Conservation (phyloP, 2,113 vertebrate species). For the Varanus salvator region DNA sequence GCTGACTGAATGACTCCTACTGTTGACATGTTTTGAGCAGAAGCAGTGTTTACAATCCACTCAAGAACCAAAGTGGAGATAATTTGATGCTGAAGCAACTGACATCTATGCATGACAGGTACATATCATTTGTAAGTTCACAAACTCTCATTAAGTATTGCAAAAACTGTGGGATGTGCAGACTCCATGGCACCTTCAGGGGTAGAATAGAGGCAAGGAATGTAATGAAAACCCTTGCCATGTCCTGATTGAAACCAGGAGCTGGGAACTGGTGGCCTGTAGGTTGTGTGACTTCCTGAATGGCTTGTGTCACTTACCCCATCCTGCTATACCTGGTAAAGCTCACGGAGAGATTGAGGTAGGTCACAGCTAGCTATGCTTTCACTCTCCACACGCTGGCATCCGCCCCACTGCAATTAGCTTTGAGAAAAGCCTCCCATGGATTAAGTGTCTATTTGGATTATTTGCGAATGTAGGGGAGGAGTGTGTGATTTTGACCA, state of each 20-base stretch:
- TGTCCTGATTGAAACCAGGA: neutral
- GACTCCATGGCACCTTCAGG: slow-evolving; percentile 23
- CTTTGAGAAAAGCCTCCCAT: no score
- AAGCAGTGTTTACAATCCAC: neutral
- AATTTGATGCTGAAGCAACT: slow-evolving; percentile 26
- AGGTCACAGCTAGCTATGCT: neutral
- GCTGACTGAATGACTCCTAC: neutral
- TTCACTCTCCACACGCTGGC: no score
- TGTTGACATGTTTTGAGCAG: neutral
- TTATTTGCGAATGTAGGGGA: no score
- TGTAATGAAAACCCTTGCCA: slow-evolving; percentile 11
- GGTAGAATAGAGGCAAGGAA: neutral
- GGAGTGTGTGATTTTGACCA: no score
- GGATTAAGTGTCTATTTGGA: no score
- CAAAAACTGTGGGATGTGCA: slow-evolving; percentile 20
- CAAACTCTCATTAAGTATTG: slow-evolving; percentile 30
- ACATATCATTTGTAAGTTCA: slow-evolving; percentile 31
- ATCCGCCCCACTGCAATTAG: no score
- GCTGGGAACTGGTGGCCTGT: neutral
- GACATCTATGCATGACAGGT: slow-evolving; percentile 21
- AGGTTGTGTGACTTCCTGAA: neutral
- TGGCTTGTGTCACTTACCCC: neutral
- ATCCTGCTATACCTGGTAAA: no score
- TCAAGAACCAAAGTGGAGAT: neutral
- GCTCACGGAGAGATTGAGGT: neutral